These are phyloP conservation scores for Oenanthe melanoleuca DNA, from an alignment of 2,113 vertebrate genomes.

Conservation along the genomic window DNA sequence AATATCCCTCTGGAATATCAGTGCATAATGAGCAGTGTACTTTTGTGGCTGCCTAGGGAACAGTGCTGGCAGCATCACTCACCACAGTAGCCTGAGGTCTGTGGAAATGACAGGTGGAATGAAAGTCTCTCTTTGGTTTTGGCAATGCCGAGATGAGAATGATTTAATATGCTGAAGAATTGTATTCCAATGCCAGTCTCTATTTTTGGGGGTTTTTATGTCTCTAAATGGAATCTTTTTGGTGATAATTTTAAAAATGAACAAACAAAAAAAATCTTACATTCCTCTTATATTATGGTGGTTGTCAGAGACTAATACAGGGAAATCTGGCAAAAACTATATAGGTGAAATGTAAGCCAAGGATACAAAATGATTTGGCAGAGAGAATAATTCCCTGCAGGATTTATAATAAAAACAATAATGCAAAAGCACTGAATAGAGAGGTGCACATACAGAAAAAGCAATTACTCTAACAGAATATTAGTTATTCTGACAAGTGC, in stretches of 20 bases:
- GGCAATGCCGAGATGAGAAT: not conserved
- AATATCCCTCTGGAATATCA: not conserved
- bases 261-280: not conserved
- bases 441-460: not conserved
- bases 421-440: not conserved
- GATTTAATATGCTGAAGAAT: not conserved
- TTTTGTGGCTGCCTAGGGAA: not conserved
- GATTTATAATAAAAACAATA: not conserved
- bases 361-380: not conserved
- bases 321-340: not conserved
- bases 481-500: slow-evolving; percentile 3
- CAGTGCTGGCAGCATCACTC: not conserved
- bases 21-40: not conserved
- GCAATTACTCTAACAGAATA: not conserved
- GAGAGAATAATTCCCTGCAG: not conserved
- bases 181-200: not conserved
- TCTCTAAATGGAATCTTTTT: not conserved
- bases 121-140: not conserved
- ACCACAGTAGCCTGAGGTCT: not conserved
- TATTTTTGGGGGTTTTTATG: not conserved
- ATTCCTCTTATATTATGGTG: not conserved
- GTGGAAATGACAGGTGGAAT: not conserved
- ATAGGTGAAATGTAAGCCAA: not conserved
- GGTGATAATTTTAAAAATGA: not conserved
- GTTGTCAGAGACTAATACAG: not conserved